Percentiles rank a stretch among this genome's conserved stretches.
These are phyloP conservation scores for Pachliopta kotzebuea DNA, from an alignment of 2,888 invertebrate genomes.

Conservation along the genomic window DNA sequence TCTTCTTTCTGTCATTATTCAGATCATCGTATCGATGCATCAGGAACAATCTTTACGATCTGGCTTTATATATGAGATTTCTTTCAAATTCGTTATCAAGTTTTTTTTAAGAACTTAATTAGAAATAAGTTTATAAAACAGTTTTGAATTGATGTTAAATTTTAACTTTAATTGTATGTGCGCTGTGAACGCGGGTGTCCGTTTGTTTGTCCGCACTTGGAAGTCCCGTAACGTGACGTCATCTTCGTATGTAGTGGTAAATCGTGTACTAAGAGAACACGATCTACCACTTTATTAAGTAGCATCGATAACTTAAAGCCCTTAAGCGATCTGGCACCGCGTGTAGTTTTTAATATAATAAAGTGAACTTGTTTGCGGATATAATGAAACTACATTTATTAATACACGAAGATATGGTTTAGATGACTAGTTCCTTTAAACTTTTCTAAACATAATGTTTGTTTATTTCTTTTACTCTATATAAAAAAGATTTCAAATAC, in stretches of 20 bases:
- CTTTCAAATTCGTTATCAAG: no score
- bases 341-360: conserved; percentile 1
- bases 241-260: conserved; percentile 12
- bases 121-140: not conserved
- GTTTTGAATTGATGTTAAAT: not conserved
- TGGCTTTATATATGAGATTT: no score
- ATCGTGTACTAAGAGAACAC: conserved; percentile 3
- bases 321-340: not conserved
- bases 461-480: no score
- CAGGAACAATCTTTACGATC: no score
- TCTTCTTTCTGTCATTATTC: no score
- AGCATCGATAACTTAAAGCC: conserved; percentile 4
- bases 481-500: no score
- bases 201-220: conserved; percentile 24
- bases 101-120: no score
- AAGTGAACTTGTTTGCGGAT: not conserved
- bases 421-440: no score
- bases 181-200: conserved; percentile 25
- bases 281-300: conserved; percentile 3
- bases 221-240: conserved; percentile 25
- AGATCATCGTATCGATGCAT: no score
- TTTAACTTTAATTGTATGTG: conserved; percentile 4
- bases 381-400: not conserved
- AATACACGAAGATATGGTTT: not conserved
- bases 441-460: no score